Conservation (phyloP, 2,888 invertebrate genomes). For the Geophilus truncorum region DNA sequence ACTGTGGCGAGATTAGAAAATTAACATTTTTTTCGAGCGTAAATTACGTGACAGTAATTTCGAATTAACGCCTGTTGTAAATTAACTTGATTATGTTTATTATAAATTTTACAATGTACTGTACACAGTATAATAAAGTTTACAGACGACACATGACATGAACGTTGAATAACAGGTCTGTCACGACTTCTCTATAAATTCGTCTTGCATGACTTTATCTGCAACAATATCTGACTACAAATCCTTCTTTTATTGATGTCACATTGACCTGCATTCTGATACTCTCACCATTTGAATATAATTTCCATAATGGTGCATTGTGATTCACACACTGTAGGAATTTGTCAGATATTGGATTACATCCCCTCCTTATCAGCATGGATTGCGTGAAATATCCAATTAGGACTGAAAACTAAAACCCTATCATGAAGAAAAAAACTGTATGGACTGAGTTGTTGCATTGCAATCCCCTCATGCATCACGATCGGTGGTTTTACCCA, state of each 20-base stretch:
- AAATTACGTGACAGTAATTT: neutral
- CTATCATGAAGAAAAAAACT: neutral
- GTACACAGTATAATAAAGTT: neutral
- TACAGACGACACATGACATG: neutral
- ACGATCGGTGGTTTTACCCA: neutral
- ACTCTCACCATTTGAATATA: neutral
- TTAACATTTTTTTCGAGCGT: neutral
- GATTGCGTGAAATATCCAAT: neutral
- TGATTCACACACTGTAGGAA: neutral
- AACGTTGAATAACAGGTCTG: neutral
- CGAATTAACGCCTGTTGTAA: neutral
- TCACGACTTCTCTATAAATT: neutral
- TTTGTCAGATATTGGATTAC: constrained; percentile 9
- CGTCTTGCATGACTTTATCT: neutral
- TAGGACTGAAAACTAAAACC: neutral
- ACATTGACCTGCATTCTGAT: constrained; percentile 22
- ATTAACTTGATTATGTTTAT: neutral
- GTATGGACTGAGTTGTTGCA: neutral
- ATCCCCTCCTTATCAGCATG: neutral
- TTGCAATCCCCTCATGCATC: neutral
- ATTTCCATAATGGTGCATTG: neutral
- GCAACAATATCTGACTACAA: constrained; percentile 4
- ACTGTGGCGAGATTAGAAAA: neutral
- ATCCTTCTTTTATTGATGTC: constrained; percentile 18
- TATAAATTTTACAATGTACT: neutral